Evolutionary conservation across 2,797 vertebrate species (phyloP).

Genomic region (Microcaecilia unicolor): DNA sequence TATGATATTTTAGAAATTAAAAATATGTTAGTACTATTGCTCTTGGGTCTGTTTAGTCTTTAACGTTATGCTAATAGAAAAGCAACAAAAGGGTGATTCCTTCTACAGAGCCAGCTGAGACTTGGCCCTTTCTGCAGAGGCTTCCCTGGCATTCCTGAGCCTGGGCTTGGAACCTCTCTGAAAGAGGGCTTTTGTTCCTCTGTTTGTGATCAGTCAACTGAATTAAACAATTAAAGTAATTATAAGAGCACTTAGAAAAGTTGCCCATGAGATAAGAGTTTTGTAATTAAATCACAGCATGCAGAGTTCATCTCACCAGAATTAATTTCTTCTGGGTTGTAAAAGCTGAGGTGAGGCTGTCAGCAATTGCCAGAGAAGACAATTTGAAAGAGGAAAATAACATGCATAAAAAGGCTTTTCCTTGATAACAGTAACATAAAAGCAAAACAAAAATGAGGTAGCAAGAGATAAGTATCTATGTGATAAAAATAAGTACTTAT

Average conservation of each 20-base stretch:
- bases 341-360: constrained; percentile 6
- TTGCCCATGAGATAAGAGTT: constrained; percentile 26
- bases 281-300: constrained; percentile 7
- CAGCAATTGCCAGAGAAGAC: constrained; percentile 10
- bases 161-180: not conserved
- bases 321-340: constrained; percentile 23
- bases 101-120: not conserved
- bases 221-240: constrained; percentile 21
- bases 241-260: not conserved
- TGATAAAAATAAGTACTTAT: too few relatives aligned
- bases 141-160: not conserved
- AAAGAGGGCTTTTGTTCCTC: not conserved
- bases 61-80: not conserved
- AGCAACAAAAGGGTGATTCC: not conserved
- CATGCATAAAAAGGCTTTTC: too few relatives aligned
- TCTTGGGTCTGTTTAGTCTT: too few relatives aligned
- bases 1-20: too few relatives aligned
- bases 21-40: too few relatives aligned
- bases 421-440: too few relatives aligned
- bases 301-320: constrained; percentile 1
- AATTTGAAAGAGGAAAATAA: constrained; percentile 23
- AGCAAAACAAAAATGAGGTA: not conserved
- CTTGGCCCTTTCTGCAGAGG: not conserved
- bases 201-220: constrained; percentile 2
- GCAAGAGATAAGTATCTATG: fast-evolving